Percentiles rank a stretch among this genome's conserved stretches.
phyloP scores from a whole-genome alignment of 2,797 vertebrate species.

The Sebastes steindachneri region DNA sequence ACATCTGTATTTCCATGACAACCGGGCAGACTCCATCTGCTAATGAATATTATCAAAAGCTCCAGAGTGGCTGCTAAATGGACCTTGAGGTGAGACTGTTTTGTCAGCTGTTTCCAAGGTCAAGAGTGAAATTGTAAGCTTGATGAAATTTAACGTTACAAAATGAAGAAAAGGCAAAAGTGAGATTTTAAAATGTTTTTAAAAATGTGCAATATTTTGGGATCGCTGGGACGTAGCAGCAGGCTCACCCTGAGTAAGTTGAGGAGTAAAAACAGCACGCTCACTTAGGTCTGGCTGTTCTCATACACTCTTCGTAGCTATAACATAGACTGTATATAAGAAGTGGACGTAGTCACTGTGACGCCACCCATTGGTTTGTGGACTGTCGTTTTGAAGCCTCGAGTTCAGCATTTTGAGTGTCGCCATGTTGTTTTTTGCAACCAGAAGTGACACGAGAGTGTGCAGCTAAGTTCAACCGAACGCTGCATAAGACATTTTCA shows the following conservation, averaged over 20 bases:
- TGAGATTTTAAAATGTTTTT: neutral
- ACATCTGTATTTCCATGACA: neutral
- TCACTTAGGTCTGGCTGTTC: neutral
- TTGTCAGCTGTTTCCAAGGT: neutral
- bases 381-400: too few species aligned
- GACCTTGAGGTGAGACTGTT: neutral
- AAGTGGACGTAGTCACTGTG: too few species aligned
- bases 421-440: too few species aligned
- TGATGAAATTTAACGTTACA: neutral
- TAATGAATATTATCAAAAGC: neutral
- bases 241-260: neutral
- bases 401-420: too few species aligned
- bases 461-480: accelerated
- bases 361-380: too few species aligned
- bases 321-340: too few species aligned
- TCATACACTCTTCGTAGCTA: neutral
- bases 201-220: neutral
- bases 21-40: neutral
- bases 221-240: neutral
- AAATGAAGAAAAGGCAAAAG: neutral
- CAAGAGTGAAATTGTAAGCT: neutral
- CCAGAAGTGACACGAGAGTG: too few species aligned
- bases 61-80: neutral
- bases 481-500: too few species aligned
- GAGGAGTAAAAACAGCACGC: neutral